Base-by-base conservation (phyloP, 2,113 vertebrate species). In the Coreoperca whiteheadi region DNA sequence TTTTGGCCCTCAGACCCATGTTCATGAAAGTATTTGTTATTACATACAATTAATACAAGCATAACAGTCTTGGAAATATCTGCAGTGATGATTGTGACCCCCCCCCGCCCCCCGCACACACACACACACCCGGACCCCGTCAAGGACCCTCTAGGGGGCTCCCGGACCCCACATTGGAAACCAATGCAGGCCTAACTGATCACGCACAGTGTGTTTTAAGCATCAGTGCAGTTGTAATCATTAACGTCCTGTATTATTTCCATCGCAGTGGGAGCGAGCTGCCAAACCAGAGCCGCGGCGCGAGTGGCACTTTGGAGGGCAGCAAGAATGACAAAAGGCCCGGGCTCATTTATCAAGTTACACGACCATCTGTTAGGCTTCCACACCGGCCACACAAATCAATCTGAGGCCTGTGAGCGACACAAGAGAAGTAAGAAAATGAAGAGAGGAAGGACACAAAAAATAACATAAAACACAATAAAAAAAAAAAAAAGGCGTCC, bases 271-370 rank as follows among this genome's bases (percentile, higher is more conserved):
- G 81, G 60, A 82, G 63, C 69, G 65, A 68, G 74, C 69, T 8
- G 69, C 59, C 75, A 48, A 82, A 82, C 63, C 54, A 66, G 65
- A 82, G 76, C 65, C 77, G 57, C n/a, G n/a, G 84, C 75, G 30
- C 23, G 43, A 67, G 83, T 43, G 73, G 83, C 82, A 72, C 78
- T 83, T 82, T 53, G 66, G 86, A 90, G 85, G 81, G 85, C 79
- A 84, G 48, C 34, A 50, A 51, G 84, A 86, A 77, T 74, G 86
- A 88, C 81, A 82, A 79, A 83, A 75, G 85, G 77, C 81, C 81
- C 81, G 37, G 70, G 72, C 86, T 91, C 91, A 91, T 94, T 92
- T 92, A 94, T 94, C 93, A 90, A 83, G 93, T 94, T 94, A 90
- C 89, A 81, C 11, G 34, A 30, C 89, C 92, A 94, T 94, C 91